Base-by-base conservation (phyloP, 2,888 invertebrate genomes). In the Rotaria sp. region DNA sequence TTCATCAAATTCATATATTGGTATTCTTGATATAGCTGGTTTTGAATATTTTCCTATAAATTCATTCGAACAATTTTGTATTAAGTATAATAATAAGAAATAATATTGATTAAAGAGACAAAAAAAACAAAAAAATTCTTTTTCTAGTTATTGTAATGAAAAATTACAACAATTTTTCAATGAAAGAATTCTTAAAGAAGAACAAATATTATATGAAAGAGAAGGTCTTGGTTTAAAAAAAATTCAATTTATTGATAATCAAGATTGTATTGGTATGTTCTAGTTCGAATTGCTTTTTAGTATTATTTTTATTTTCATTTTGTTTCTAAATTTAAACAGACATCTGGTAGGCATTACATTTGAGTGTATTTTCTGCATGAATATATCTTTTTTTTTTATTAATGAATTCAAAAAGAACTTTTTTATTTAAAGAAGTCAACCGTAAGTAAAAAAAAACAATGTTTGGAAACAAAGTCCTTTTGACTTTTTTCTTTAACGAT, bases 91-190 rank as follows among this genome's bases (percentile, higher is more conserved):
- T 35, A 15, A 18, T 10, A 57, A n/a, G 10, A 57, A 7, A 30
- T 13, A 18, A 85, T 55, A 87, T 88, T 86, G 88, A 88, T 87
- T 80, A 75, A 41, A 57, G 89, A 89, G 86, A 91, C 94, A 94
- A 95, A 90, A 95, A 94, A 90, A 95, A 95, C 91, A 94, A 94
- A 85, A 93, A 94, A 15, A 95, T 95, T 91, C 94, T 94, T 89
- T 95, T 95, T 90, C 90, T 89, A 99, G 99, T 92, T 99, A 97
- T 91, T 98, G 98, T 92, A 99, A 99, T 91, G 98, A 99, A 92
- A 99, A 98, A 90, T 93, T 99, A 86, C 99, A 99, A 90, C 97
- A 98, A 92, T 98, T 99, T 92, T 99, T 99, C 93, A 99, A 98
- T 92, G 96, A 97, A 90, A 94, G 96, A 87, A 96, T 98, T 88